Evolutionary conservation across 2,888 invertebrate species (phyloP).

Genomic region (Cryptocheilus praepositus): DNA sequence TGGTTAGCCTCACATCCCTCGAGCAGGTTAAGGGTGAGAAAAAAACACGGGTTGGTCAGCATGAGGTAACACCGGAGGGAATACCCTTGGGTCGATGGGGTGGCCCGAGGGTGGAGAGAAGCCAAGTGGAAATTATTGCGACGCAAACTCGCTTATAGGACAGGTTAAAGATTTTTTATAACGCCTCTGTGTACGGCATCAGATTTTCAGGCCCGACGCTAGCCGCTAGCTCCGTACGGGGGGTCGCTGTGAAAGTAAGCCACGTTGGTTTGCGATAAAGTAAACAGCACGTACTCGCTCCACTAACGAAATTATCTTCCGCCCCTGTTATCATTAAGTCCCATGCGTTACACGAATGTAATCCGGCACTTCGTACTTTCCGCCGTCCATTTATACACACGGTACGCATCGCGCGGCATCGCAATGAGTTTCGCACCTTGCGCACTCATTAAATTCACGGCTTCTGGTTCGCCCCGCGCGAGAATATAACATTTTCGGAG

Average conservation of each 20-base stretch:
- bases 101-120: constrained; percentile 52
- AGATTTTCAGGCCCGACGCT: constrained; percentile 29
- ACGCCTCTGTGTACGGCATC: constrained; percentile 8
- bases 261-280: background rate
- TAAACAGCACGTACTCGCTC: background rate
- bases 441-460: constrained; percentile 21
- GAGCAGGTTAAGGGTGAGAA: constrained; percentile 56
- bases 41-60: constrained; percentile 62
- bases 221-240: background rate
- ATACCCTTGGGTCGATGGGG: constrained; percentile 54
- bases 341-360: constrained; percentile 15
- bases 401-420: background rate
- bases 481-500: constrained; percentile 26
- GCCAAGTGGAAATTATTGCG: constrained; percentile 61
- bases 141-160: constrained; percentile 57
- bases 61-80: constrained; percentile 51
- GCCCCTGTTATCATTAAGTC: background rate
- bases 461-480: background rate
- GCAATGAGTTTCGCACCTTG: constrained; percentile 11
- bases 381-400: background rate
- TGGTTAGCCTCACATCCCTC: constrained; percentile 54
- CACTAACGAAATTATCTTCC: constrained; percentile 4
- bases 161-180: constrained; percentile 58
- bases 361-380: constrained; percentile 21
- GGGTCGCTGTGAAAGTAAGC: background rate